Evolutionary conservation across 1,140 invertebrate species (phyloP).

Genomic region (Druon quercuslanigerum): DNA sequence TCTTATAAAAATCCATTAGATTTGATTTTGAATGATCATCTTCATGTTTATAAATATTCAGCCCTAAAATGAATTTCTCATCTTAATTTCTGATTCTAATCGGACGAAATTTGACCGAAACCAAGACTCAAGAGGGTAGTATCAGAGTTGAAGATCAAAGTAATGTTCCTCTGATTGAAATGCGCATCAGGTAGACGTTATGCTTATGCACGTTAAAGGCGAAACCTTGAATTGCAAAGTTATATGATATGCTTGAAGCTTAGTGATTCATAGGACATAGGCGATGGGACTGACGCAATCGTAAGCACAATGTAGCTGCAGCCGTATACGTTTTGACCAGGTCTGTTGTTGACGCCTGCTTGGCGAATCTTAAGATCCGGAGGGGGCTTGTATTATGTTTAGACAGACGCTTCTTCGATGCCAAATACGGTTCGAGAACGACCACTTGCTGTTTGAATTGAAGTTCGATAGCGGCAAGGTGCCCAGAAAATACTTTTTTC

Average conservation of each 20-base stretch:
- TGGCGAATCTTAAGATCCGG: conserved; percentile 2
- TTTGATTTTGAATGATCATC: too few relatives aligned
- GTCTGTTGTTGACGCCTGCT: conserved; percentile 15
- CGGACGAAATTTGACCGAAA: too few relatives aligned
- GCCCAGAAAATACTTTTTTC: neutral
- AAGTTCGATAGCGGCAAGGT: neutral
- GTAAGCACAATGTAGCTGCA: conserved; percentile 31
- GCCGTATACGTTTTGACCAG: neutral
- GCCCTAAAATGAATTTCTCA: too few relatives aligned
- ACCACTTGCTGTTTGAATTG: neutral
- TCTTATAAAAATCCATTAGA: too few relatives aligned
- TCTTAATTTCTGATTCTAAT: too few relatives aligned
- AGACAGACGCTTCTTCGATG: conserved; percentile 38
- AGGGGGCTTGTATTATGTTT: conserved; percentile 36
- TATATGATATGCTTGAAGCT: conserved; percentile 55
- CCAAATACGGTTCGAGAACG: conserved; percentile 46
- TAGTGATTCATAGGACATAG: conserved; percentile 62
- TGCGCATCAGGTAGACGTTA: conserved; percentile 7
- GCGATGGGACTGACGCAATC: conserved; percentile 58
- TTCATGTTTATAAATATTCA: too few relatives aligned
- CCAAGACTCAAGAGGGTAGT: too few relatives aligned
- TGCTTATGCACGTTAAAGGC: conserved; percentile 42
- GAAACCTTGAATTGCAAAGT: conserved; percentile 58
- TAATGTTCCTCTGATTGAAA: neutral
- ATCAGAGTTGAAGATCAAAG: neutral